Conservation (phyloP, 2,888 invertebrate species). For the Tetrapedia diversipes region DNA sequence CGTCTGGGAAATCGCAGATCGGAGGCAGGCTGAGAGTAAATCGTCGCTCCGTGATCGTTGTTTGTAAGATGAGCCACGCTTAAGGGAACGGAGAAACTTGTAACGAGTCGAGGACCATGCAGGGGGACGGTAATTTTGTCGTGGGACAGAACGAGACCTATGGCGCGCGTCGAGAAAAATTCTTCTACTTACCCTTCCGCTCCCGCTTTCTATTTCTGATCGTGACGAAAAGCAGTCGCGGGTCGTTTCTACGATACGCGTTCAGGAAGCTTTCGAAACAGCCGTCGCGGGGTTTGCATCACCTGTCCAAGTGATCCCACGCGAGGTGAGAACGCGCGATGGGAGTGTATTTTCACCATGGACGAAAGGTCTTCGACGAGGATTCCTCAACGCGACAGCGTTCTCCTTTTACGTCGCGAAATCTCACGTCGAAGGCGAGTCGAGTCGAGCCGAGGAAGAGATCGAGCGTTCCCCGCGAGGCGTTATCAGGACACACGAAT, state of each 20-base stretch:
- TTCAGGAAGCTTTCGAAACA: slow-evolving; percentile 1
- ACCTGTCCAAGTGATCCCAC: neutral
- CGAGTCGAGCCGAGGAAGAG: neutral
- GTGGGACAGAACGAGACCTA: too few species aligned
- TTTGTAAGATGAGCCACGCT: slow-evolving; percentile 22
- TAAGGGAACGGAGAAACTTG: neutral
- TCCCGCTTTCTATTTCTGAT: neutral
- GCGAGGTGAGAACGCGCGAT: too few species aligned
- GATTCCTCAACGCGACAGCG: too few species aligned
- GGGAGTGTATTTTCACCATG: neutral
- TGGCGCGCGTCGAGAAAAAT: neutral
- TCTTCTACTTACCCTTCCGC: neutral
- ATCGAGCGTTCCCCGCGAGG: slow-evolving; percentile 31
- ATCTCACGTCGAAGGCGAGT: too few species aligned
- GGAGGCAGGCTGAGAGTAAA: slow-evolving; percentile 27
- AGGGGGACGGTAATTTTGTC: neutral
- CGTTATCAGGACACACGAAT: slow-evolving; percentile 59
- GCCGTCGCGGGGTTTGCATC: slow-evolving; percentile 12
- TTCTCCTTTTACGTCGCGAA: slow-evolving; percentile 46
- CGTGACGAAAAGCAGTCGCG: neutral
- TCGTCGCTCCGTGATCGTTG: slow-evolving; percentile 32
- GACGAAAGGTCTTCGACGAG: neutral
- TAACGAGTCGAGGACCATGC: slow-evolving; percentile 8
- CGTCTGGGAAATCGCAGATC: slow-evolving; percentile 43
- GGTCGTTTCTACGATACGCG: slow-evolving; percentile 3